phyloP scores from a whole-genome alignment of 2,113 vertebrate species.

The Hippopotamus amphibius region DNA sequence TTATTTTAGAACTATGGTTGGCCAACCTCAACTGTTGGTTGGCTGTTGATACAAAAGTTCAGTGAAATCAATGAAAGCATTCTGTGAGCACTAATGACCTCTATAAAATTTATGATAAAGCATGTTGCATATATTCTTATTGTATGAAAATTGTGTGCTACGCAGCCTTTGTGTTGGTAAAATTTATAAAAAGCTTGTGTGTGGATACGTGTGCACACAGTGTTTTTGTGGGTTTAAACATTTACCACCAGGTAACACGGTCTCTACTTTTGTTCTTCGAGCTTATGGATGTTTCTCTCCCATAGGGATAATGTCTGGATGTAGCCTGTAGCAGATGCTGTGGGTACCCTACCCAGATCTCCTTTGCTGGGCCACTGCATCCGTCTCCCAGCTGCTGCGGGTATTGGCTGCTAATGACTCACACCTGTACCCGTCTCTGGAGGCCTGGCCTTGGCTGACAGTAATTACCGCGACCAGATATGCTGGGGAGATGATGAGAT shows the following conservation, averaged over 20 bases:
- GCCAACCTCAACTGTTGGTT: neutral
- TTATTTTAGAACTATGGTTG: neutral
- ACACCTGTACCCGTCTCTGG: constrained; percentile 73
- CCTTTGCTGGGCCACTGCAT: constrained; percentile 67
- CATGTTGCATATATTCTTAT: neutral
- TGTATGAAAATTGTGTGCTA: neutral
- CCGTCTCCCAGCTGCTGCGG: constrained; percentile 74
- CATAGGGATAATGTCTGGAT: constrained; percentile 69
- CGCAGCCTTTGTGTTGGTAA: neutral
- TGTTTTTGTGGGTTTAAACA: constrained; percentile 26
- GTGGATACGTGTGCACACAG: neutral
- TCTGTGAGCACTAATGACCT: neutral
- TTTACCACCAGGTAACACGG: neutral
- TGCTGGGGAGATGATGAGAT: constrained; percentile 47
- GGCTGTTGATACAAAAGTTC: neutral
- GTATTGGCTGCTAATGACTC: constrained; percentile 67
- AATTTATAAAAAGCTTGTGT: neutral
- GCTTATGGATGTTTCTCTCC: constrained; percentile 25
- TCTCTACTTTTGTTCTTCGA: constrained; percentile 33
- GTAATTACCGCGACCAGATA: constrained; percentile 43
- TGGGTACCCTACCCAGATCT: constrained; percentile 64
- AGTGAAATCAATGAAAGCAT: neutral
- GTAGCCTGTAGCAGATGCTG: constrained; percentile 58
- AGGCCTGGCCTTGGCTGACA: constrained; percentile 68
- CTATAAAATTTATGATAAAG: neutral